Evolutionary conservation across 2,113 vertebrate genomes (phyloP).

Genomic region (Sprattus sprattus): DNA sequence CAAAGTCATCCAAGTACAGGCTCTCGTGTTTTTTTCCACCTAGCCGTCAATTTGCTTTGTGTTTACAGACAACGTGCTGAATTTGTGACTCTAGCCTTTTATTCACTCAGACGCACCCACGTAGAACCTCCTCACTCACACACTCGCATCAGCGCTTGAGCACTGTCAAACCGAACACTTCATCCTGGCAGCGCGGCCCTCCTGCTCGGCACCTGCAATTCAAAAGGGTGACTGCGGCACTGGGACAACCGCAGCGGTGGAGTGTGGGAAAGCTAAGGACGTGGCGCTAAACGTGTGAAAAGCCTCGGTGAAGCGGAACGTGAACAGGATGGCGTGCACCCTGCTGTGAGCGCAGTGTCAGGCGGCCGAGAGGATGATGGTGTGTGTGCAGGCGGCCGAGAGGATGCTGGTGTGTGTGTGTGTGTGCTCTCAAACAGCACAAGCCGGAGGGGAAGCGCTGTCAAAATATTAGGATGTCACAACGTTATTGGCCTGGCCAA

Average conservation of each 20-base stretch:
- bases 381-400: no score
- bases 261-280: not conserved
- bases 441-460: not conserved
- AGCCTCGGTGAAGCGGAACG: not conserved
- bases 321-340: not conserved
- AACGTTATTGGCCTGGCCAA: not conserved
- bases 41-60: not conserved
- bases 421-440: not conserved
- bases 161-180: not conserved
- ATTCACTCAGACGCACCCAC: not conserved
- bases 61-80: not conserved
- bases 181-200: not conserved
- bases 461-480: not conserved
- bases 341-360: not conserved
- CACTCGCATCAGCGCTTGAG: not conserved
- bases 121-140: not conserved
- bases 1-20: not conserved
- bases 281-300: not conserved
- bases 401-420: no score
- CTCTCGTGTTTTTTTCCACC: not conserved
- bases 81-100: not conserved
- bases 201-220: not conserved
- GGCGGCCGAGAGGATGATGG: no score
- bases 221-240: not conserved
- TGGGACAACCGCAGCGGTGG: not conserved